Evolutionary conservation across 2,888 invertebrate genomes (phyloP).

Genomic region (Euzetes globulus): DNA sequence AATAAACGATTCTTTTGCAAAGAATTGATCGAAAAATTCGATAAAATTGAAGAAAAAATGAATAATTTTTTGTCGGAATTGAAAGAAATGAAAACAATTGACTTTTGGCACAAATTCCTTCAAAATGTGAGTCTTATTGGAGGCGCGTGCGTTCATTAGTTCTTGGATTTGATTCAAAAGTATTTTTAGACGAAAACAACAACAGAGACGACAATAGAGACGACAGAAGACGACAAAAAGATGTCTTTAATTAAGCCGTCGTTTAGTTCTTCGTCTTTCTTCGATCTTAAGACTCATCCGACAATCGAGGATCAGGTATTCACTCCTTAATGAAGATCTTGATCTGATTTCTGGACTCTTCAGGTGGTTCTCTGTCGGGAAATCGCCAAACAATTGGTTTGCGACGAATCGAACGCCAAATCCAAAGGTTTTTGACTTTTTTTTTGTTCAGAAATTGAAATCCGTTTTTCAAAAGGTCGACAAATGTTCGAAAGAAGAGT

Average conservation of each 20-base stretch:
- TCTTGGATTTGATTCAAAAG: background rate
- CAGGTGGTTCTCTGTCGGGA: constrained; percentile 28
- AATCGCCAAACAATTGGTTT: constrained; percentile 35
- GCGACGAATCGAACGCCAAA: constrained; percentile 28
- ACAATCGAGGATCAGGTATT: background rate
- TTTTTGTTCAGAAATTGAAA: background rate
- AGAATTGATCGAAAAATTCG: background rate
- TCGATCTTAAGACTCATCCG: background rate
- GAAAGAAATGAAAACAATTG: constrained; percentile 2
- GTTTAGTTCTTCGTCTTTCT: background rate
- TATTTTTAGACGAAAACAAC: background rate
- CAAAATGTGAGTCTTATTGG: background rate
- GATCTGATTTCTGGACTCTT: background rate
- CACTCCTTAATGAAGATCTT: background rate
- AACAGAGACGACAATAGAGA: background rate
- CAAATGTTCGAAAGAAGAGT: constrained; percentile 34
- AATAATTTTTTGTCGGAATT: constrained; percentile 16
- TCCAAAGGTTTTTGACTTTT: constrained; percentile 22
- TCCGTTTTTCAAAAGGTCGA: background rate
- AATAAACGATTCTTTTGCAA: background rate
- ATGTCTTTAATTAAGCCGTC: background rate
- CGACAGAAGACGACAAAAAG: background rate
- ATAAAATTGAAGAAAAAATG: background rate
- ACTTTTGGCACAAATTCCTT: constrained; percentile 29
- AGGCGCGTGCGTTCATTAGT: constrained; percentile 10